These are phyloP conservation scores for Cottoperca gobio DNA, from an alignment of 2,797 vertebrate species.

Conservation along the genomic window DNA sequence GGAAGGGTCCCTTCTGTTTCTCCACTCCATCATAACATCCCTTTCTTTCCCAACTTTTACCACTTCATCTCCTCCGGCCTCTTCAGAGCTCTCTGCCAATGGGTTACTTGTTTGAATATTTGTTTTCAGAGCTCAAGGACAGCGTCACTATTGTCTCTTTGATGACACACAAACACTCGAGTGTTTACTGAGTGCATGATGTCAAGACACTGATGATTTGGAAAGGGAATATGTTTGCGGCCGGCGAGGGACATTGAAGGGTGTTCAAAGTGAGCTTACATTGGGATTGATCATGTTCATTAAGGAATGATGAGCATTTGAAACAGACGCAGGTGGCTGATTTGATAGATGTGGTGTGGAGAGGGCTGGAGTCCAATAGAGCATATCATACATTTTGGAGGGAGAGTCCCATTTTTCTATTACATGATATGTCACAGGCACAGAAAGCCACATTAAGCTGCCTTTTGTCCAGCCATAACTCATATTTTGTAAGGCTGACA, in stretches of 20 bases:
- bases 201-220: constrained; percentile 58
- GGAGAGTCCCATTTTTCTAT: constrained; percentile 70
- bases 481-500: constrained; percentile 70
- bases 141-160: constrained; percentile 45
- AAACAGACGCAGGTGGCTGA: constrained; percentile 67
- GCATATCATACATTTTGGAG: constrained; percentile 65
- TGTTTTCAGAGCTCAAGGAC: constrained; percentile 52
- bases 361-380: constrained; percentile 60
- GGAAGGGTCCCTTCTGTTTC: constrained; percentile 74
- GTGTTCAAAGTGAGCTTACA: constrained; percentile 51
- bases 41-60: constrained; percentile 61
- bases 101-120: constrained; percentile 51
- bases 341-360: constrained; percentile 70
- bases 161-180: constrained; percentile 40
- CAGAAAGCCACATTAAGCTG: constrained; percentile 69
- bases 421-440: constrained; percentile 65
- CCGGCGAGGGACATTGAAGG: constrained; percentile 46
- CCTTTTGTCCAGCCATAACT: constrained; percentile 73
- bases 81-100: constrained; percentile 33
- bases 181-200: constrained; percentile 38
- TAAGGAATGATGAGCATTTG: constrained; percentile 69
- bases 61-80: constrained; percentile 50
- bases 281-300: constrained; percentile 77
- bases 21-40: constrained; percentile 50
- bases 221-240: constrained; percentile 37